Evolutionary conservation across 2,113 vertebrate species (phyloP).

Genomic region (Antechinus stuartii): DNA sequence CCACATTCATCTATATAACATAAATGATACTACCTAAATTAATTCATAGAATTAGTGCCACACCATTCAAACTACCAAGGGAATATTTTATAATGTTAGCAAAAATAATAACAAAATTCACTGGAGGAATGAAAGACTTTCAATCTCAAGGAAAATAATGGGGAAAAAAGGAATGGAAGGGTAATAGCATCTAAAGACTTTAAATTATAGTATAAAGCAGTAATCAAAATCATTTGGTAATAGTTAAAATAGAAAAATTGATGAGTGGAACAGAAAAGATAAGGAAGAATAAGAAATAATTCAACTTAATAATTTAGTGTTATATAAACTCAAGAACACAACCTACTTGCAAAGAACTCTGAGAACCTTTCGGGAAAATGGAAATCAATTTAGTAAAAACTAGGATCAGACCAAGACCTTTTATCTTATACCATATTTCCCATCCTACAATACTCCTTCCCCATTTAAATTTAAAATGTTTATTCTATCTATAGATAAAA

Average conservation of each 20-base stretch:
- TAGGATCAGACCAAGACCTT: background rate
- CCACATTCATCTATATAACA: background rate
- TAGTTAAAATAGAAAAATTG: background rate
- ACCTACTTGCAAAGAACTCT: background rate
- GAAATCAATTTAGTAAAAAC: background rate
- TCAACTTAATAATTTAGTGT: background rate
- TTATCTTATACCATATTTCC: background rate
- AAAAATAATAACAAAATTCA: constrained; percentile 1
- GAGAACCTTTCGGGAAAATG: background rate
- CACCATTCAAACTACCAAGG: background rate
- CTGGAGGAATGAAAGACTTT: background rate
- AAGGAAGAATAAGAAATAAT: background rate
- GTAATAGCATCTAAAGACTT: background rate
- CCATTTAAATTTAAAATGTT: background rate
- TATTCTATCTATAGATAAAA: background rate
- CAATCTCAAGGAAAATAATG: background rate
- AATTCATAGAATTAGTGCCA: background rate
- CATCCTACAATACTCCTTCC: no score
- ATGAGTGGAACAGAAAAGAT: background rate
- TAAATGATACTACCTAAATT: background rate
- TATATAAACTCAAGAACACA: background rate
- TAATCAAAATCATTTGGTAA: background rate
- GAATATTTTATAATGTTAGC: background rate
- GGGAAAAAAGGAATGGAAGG: background rate
- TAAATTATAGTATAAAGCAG: background rate